Evolutionary conservation across 2,797 vertebrate genomes (phyloP), one percentile per base, ranked within the genome.

Genomic region (Trachops cirrhosus): DNA sequence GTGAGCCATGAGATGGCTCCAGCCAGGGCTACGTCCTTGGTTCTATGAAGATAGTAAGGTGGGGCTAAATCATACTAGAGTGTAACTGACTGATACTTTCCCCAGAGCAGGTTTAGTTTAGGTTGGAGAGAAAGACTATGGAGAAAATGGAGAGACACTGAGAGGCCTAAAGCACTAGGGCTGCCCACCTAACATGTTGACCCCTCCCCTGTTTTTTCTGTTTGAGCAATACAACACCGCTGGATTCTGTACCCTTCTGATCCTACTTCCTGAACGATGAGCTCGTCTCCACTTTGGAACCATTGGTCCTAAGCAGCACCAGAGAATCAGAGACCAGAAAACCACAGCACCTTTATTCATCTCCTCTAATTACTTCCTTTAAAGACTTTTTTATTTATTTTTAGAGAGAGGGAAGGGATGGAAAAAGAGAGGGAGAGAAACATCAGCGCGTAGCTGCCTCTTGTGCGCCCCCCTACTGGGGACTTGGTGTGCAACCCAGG

Each of bases 11-110:
- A 41, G 29, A 26, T 48, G 70, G 71, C 68, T 22, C n/a, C 57
- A 19, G 0, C 10, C 9, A 0, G n/a, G 34, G 22, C 74, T 37
- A 6, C 9, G 12, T 83, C 48, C 80, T 48, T 16, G 26, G 2
- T 34, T 67, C 59, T 44, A 0, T 5, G 39, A 37, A 9, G 70
- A 26, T 29, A 24, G 32, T 29, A 10, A 14, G 34, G 16, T 29
- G 52, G 29, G 26, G 54, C 71, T 79, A 70, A 50, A 37, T 95
- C 71, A 6, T 22, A 22, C 84, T 86, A 34, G 70, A 32, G 50
- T 44, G 86, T 84, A 19, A 62, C 22, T 87, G 95, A 64, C 77
- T 79, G 46, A 44, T 32, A 15, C 57, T 70, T 74, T 54, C 39
- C 46, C 10, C n/a, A 24, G 22, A 41, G 84, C n/a, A 71, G 44